Percentiles rank a stretch among this genome's conserved stretches.
Conservation (phyloP, 1,140 invertebrate genomes). For the Halictus rubicundus region DNA sequence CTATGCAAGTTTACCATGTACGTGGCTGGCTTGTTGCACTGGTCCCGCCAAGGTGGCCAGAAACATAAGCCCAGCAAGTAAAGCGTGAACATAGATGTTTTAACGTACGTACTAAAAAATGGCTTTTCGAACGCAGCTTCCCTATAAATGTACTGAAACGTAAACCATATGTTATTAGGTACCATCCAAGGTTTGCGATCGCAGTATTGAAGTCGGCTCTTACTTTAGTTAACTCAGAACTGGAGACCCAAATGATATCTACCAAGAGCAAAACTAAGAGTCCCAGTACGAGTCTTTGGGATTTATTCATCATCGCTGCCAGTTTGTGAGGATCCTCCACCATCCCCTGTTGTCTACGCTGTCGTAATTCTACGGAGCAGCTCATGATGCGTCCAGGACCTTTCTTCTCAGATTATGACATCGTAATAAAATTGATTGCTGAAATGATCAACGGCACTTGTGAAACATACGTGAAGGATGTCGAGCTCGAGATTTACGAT, state of each 20-base stretch:
- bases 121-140: conserved; percentile 91
- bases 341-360: conserved; percentile 77
- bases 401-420: conserved; percentile 20
- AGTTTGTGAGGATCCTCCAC: conserved; percentile 78
- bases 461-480: not conserved
- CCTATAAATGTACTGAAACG: conserved; percentile 90
- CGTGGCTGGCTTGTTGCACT: conserved; percentile 85
- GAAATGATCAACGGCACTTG: conserved; percentile 5
- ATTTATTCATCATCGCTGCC: conserved; percentile 83
- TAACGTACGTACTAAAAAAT: conserved; percentile 94
- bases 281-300: conserved; percentile 89
- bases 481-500: not conserved
- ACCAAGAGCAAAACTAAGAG: conserved; percentile 89
- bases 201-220: conserved; percentile 17
- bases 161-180: conserved; percentile 49
- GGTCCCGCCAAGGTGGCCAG: conserved; percentile 90
- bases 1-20: conserved; percentile 82
- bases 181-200: not conserved
- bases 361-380: conserved; percentile 76
- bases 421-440: conserved; percentile 27
- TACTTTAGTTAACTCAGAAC: conserved; percentile 92
- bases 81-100: conserved; percentile 92
- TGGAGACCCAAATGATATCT: conserved; percentile 93
- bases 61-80: conserved; percentile 92
- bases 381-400: conserved; percentile 66